A percentile compares a stretch with the other conserved stretches of the same genome.
These are phyloP conservation scores for Acrocephalus scirpaceus DNA, from an alignment of 2,797 vertebrate species.

Conservation along the genomic window DNA sequence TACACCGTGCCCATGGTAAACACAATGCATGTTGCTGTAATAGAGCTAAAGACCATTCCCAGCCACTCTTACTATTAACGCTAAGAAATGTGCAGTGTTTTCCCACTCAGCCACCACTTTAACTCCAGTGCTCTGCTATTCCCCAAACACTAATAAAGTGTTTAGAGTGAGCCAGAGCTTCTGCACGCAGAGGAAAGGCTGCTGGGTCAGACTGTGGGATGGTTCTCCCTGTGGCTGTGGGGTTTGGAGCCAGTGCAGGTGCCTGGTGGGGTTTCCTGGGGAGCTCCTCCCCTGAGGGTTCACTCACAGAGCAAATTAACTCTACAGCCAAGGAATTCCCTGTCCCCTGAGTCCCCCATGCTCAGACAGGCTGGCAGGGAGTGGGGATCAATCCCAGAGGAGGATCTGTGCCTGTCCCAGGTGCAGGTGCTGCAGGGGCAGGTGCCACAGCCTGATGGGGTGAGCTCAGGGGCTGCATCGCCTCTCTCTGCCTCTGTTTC, in stretches of 20 bases:
- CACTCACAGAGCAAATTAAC: fast-evolving
- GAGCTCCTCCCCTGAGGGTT: neutral
- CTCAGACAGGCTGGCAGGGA: neutral
- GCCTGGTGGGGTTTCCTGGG: fast-evolving
- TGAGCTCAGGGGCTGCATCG: fast-evolving
- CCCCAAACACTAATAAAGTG: neutral
- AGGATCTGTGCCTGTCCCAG: fast-evolving
- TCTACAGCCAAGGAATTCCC: neutral
- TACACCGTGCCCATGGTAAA: neutral
- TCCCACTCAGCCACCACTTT: neutral
- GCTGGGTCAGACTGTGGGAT: neutral
- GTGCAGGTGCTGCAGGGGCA: neutral
- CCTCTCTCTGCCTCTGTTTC: neutral
- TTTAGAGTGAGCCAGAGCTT: neutral
- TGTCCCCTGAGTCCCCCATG: fast-evolving
- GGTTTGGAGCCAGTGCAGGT: neutral
- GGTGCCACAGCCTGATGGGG: neutral
- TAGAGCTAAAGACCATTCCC: neutral
- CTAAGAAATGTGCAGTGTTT: neutral
- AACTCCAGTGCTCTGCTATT: neutral
- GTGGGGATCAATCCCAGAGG: neutral
- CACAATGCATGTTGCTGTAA: neutral
- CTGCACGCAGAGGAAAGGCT: neutral
- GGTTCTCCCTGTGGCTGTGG: neutral
- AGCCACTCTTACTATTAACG: neutral